Evolutionary conservation across 2,797 vertebrate species (phyloP), one percentile per base, ranked within the genome.

Genomic region (Tragelaphus eurycerus): DNA sequence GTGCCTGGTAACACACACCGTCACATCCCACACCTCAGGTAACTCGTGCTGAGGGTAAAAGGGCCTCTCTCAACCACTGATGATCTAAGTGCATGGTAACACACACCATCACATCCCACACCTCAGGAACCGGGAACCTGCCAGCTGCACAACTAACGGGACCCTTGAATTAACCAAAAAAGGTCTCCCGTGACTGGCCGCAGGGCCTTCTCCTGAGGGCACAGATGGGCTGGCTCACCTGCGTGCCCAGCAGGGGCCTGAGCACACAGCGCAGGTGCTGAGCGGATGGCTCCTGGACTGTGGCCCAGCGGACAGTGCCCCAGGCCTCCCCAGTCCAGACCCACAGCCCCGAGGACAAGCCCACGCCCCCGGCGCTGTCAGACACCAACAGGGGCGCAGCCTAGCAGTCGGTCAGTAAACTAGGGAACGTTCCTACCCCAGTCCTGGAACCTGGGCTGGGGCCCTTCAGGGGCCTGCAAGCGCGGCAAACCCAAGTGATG

Each of bases 401-500:
- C 34, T 83, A 29, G 3, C 0, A 8, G 31, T 8, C 55, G 1
- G 12, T 71, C 16, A 43, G n/a, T 1, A 29, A 31, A 4, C 5
- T 55, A 43, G 7, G 23, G 1, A 5, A 10, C 0, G 4, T 2
- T 50, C 3, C 16, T 3, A 54, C 43, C 50, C 21, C 6, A 38
- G 4, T 1, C 46, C 27, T 17, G 10, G 27, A 57, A 29, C 52
- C 7, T 31, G 38, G 34, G n/a, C 31, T 31, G 23, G 4, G 57
- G 46, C 34, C n/a, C 50, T 3, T 7, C 48, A 0, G 12, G 21
- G 48, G 1, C 46, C 88, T 1, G 0, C 0, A 0, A 29, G 21
- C 4, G 0, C 0, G 0, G 55, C n/a, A 5, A 4, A 48, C 19
- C 1, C 1, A 2, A 43, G 25, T 1, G 7, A 9, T 0, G 0